These are phyloP conservation scores for Leptinotarsa undecemlineata DNA, from an alignment of 1,140 invertebrate species.

Conservation along the genomic window DNA sequence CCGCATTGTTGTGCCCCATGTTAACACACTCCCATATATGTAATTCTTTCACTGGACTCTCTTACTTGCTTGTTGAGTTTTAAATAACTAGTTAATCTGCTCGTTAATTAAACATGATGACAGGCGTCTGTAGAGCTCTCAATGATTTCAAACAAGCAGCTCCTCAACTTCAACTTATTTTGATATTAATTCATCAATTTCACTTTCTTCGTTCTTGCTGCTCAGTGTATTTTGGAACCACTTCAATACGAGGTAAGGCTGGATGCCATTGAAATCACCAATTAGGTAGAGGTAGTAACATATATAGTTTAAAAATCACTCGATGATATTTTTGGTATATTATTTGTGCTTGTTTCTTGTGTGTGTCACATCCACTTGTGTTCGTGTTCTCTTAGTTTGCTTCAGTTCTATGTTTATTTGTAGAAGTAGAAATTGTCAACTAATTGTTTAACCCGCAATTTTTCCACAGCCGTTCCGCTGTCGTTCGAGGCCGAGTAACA, in stretches of 20 bases:
- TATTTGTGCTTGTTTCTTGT: conserved; percentile 26
- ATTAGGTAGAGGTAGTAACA: conserved; percentile 22
- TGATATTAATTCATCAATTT: conserved; percentile 10
- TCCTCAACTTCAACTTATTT: conserved; percentile 3
- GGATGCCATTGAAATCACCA: conserved; percentile 28
- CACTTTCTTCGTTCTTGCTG: conserved; percentile 64
- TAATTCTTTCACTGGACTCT: conserved; percentile 34
- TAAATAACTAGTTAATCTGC: background rate
- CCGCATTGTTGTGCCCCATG: conserved; percentile 81
- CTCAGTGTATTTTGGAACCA: conserved; percentile 97
- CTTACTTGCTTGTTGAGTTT: conserved; percentile 22
- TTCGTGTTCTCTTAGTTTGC: conserved; percentile 45
- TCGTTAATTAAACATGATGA: background rate
- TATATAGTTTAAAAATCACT: background rate
- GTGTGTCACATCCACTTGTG: conserved; percentile 46
- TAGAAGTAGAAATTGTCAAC: conserved; percentile 12
- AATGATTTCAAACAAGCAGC: background rate
- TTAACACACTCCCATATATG: conserved; percentile 52
- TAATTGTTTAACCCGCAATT: background rate
- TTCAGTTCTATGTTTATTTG: conserved; percentile 37
- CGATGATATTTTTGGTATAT: conserved; percentile 4
- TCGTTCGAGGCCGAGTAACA: conserved; percentile 91
- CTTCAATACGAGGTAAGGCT: conserved; percentile 95
- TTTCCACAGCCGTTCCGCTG: conserved; percentile 85
- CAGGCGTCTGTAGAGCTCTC: background rate